Percentiles rank a stretch among this genome's conserved stretches.
These are phyloP conservation scores for Moxostoma hubbsi DNA, from an alignment of 2,797 vertebrate species.

Conservation along the genomic window DNA sequence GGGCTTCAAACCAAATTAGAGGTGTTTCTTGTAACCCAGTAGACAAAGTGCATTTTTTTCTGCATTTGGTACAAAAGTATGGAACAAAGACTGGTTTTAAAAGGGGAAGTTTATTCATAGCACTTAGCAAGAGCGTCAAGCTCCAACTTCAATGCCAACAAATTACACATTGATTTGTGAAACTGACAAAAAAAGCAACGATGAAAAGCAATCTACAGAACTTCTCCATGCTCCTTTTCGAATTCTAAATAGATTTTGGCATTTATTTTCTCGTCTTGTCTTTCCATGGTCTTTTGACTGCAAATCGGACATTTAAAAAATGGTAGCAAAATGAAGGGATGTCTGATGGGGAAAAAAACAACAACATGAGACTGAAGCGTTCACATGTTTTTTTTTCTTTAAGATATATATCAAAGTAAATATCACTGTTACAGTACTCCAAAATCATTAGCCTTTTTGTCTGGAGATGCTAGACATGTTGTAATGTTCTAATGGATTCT, in stretches of 20 bases:
- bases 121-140: conserved; percentile 77
- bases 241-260: conserved; percentile 69
- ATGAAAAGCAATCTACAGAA: conserved; percentile 74
- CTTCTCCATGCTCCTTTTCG: conserved; percentile 70
- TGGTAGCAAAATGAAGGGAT: conserved; percentile 81
- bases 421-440: conserved; percentile 80
- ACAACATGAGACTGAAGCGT: conserved; percentile 59
- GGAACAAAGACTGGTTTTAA: conserved; percentile 67
- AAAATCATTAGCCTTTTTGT: conserved; percentile 75
- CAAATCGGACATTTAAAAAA: conserved; percentile 70
- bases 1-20: conserved; percentile 79
- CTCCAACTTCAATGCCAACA: conserved; percentile 76
- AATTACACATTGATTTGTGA: conserved; percentile 69
- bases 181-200: conserved; percentile 64
- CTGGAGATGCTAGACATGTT: conserved; percentile 64
- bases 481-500: conserved; percentile 54
- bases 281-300: conserved; percentile 66
- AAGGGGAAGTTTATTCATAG: conserved; percentile 73
- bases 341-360: conserved; percentile 28
- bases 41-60: conserved; percentile 66
- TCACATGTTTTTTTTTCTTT: conserved; percentile 50
- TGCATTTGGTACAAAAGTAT: conserved; percentile 60
- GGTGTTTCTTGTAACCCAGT: conserved; percentile 64
- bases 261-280: conserved; percentile 39
- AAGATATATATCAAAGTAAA: conserved; percentile 73